Percentiles rank a stretch among this genome's conserved stretches.
Evolutionary conservation across 2,113 vertebrate genomes (phyloP).

Genomic region (Hydropotes inermis): DNA sequence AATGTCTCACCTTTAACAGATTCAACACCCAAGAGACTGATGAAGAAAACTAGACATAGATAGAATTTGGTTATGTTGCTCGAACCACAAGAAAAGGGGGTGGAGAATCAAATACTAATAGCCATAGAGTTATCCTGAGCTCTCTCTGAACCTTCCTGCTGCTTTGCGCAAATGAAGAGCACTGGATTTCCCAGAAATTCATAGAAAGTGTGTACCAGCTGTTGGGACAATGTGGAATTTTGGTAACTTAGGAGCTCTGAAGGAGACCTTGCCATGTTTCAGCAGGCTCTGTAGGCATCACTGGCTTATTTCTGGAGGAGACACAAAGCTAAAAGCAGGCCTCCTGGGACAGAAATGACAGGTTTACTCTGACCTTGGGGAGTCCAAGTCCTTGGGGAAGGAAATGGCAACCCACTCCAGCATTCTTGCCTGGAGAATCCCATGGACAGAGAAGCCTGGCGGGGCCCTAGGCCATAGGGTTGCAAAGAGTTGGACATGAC

Average conservation of each 20-base stretch:
- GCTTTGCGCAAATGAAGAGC: background rate
- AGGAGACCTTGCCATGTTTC: background rate
- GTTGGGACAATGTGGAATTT: slow-evolving; percentile 27
- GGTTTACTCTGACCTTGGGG: background rate
- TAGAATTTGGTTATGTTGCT: background rate
- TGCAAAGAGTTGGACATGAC: background rate
- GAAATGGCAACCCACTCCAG: background rate
- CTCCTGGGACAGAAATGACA: background rate
- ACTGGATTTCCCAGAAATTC: background rate
- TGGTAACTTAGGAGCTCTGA: background rate
- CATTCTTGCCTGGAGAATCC: background rate
- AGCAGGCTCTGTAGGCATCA: slow-evolving; percentile 28
- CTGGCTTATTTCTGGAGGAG: slow-evolving; percentile 34
- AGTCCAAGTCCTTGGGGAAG: background rate
- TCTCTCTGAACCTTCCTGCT: background rate
- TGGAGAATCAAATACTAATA: background rate
- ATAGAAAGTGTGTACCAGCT: rapidly evolving
- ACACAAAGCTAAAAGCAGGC: background rate
- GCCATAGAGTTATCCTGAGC: background rate
- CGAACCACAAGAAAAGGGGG: background rate
- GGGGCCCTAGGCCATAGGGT: background rate
- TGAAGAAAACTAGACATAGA: background rate
- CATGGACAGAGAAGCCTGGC: background rate
- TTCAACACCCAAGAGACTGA: background rate
- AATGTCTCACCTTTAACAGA: background rate